Evolutionary conservation across 2,113 vertebrate genomes (phyloP).

Genomic region (Prunella himalayana): DNA sequence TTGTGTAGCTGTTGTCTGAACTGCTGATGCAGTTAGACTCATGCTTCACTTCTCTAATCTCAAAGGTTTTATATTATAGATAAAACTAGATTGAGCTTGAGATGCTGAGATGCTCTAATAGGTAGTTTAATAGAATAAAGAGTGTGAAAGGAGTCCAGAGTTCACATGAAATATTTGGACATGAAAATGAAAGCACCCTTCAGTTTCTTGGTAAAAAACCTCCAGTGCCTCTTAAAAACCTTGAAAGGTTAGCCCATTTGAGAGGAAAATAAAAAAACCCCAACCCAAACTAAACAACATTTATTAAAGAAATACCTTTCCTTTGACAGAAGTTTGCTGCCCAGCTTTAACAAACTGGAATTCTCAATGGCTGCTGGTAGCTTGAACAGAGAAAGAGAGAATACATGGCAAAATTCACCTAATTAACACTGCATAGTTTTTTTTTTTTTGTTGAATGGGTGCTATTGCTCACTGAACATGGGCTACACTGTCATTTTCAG

Average conservation of each 20-base stretch:
- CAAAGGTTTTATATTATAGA: neutral
- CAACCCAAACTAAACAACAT: neutral
- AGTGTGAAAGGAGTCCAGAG: neutral
- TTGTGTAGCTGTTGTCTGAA: neutral
- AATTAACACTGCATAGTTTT: neutral
- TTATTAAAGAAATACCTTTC: neutral
- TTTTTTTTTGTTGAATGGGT: neutral
- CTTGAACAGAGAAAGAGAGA: neutral
- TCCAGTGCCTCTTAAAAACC: neutral
- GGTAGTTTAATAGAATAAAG: conserved; percentile 13
- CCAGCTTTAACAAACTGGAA: conserved; percentile 47
- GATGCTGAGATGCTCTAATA: neutral
- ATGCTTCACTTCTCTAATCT: neutral
- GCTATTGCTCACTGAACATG: neutral
- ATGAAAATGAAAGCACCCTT: neutral
- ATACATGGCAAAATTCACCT: neutral
- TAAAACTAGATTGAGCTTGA: neutral
- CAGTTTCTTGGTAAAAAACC: neutral
- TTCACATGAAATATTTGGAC: conserved; percentile 17
- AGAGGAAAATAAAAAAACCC: neutral
- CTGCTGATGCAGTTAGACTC: neutral
- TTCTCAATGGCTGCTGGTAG: neutral
- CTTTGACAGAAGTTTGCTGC: neutral
- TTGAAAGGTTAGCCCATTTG: neutral
- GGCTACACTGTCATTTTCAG: neutral